Evolutionary conservation across 2,113 vertebrate species (phyloP).

Genomic region (Empidonax traillii): DNA sequence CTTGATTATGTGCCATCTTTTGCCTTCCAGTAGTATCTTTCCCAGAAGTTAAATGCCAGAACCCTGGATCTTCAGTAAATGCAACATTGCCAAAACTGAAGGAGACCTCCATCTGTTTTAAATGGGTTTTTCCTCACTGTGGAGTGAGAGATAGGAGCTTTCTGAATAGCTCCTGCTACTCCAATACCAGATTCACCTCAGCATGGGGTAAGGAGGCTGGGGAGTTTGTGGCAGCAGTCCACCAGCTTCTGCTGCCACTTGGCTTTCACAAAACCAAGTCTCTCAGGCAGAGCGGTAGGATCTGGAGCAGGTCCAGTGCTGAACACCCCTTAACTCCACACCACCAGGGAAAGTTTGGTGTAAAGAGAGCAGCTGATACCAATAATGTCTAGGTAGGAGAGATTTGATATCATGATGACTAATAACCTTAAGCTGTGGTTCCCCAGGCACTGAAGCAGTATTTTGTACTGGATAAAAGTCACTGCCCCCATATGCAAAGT

Average conservation of each 20-base stretch:
- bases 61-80: neutral
- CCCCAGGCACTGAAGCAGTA: neutral
- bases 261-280: neutral
- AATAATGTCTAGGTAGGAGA: neutral
- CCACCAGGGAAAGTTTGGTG: fast-evolving
- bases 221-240: neutral
- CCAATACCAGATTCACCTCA: neutral
- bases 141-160: neutral
- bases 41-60: neutral
- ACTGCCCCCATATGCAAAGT: neutral
- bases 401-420: neutral
- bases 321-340: neutral
- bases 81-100: neutral
- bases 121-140: neutral
- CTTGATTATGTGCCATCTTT: neutral
- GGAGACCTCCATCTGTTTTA: neutral
- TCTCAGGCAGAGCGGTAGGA: neutral
- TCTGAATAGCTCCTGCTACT: neutral
- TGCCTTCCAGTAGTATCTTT: neutral
- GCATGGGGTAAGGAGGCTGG: neutral
- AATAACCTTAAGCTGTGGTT: neutral
- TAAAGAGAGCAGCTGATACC: neutral
- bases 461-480: neutral
- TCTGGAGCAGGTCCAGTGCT: neutral
- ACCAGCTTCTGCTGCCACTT: neutral